Base-by-base conservation (phyloP, 2,113 vertebrate genomes). In the Mormyrus iriodes region DNA sequence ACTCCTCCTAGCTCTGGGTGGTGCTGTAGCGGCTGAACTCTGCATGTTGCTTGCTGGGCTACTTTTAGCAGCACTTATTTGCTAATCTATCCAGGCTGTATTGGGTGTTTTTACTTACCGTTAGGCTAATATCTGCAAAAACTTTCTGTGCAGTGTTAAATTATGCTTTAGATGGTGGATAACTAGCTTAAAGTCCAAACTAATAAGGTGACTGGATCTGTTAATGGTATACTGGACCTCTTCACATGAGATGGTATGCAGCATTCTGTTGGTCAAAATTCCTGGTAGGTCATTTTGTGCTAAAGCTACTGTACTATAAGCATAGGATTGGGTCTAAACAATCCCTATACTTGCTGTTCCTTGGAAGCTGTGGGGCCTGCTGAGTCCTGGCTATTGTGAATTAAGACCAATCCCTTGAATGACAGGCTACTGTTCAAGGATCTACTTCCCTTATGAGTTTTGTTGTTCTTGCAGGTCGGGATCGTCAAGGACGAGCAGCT, bases 401-500 rank as follows among this genome's bases (percentile, higher is more conserved):
- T 27, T 3, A 48, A 48, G 46, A 48, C 8, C 46, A 48, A 48
- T 7, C 4, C 0, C 46, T 48, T 5, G 46, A 48, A 15, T 53
- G 52, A 10, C 52, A 17, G 12, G 13, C 13, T 17, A 1, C 12
- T 3, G 31, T 39, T 1, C 3, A 13, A 12, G 10, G 65, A 13
- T 17, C 4, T 9, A 4, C 35, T 76, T 76, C n/a, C n/a, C 69
- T 39, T 31, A 76, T 8, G 35, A 19, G 27, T 87, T 55, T 9
- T 51, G 31, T n/a, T 86, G 69, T 8, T 31, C 7, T 46, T 46
- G 1, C 91, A 92, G 93, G 92, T 93, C 15, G 92, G 91, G 89
- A 97, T 97, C 91, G 96, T 97, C 90, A 97, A 97, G 93, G 97
- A 97, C 93, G 97, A 97, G 84, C 97, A 97, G 92, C 94, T 97